Evolutionary conservation across 2,888 invertebrate species (phyloP), one percentile per base, ranked within the genome.

Genomic region (Cyaniris semiargus): DNA sequence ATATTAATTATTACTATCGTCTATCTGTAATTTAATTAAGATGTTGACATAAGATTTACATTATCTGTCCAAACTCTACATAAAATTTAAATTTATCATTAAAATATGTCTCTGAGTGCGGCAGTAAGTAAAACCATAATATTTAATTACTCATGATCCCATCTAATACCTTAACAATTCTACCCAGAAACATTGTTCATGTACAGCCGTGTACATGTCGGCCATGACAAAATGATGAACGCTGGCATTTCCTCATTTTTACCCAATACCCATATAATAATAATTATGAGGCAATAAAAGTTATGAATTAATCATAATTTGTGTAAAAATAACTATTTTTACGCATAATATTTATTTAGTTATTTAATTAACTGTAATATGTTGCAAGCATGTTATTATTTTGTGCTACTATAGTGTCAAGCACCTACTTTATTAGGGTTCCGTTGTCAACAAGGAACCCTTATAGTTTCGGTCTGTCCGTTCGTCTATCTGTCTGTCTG

Each of bases 291-390:
- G 60, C 60, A 60, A 60, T 60, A 48, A 13, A 48, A 48, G 23
- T 60, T 23, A 21, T 58, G 58, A 58, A 58, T 58, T 58, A 58
- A 58, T 58, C 58, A 23, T 60, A 60, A 23, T 60, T 60, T 23
- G 1, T 23, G 23, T 23, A 60, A 60, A 23, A 23, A 8, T 21
- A 21, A 21, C 58, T 34, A 75, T 21, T 48, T 72, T 72, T 72
- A 72, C 23, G 23, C 18, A 48, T 23, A 18, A 74, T 74, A 66
- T 31, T 31, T 66, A 66, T 66, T 31, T 31, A 27, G 66, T 66
- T 66, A 66, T 66, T 66, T 66, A 27, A 66, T 66, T 66, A 27
- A 31, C 66, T 66, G 66, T 31, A 66, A 66, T 66, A 66, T 66
- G 66, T 66, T 66, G 66, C 18, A 27, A 66, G 66, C 7, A 27